A percentile compares a stretch with the other conserved stretches of the same genome.
These are phyloP conservation scores for Phalera bucephala DNA, from an alignment of 2,888 invertebrate species.

Conservation along the genomic window DNA sequence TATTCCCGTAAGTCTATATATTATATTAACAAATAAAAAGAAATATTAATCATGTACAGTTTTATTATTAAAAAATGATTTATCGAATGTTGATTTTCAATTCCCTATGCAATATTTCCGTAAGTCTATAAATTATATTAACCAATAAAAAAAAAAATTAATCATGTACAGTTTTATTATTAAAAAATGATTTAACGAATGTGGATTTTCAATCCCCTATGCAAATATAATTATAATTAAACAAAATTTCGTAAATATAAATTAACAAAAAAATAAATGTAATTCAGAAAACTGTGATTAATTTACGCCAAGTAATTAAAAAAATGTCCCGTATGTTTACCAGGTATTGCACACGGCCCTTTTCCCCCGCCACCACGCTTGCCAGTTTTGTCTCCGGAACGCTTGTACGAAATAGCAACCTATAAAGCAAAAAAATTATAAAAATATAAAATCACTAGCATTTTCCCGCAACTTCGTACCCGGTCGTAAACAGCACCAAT, in stretches of 20 bases:
- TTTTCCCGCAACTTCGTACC: too few relatives aligned
- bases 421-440: too few relatives aligned
- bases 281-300: not conserved
- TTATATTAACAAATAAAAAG: slow-evolving; percentile 54
- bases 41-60: slow-evolving; percentile 75
- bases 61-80: slow-evolving; percentile 71
- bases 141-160: slow-evolving; percentile 60
- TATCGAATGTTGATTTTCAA: slow-evolving; percentile 37
- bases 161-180: slow-evolving; percentile 79
- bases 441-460: too few relatives aligned
- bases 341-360: slow-evolving; percentile 1
- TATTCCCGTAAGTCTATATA: slow-evolving; percentile 59
- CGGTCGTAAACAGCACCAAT: too few relatives aligned
- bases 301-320: not conserved
- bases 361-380: slow-evolving; percentile 17
- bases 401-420: slow-evolving; percentile 33
- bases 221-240: too few relatives aligned
- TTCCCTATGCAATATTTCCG: slow-evolving; percentile 52
- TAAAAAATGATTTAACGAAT: slow-evolving; percentile 58
- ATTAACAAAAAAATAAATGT: too few relatives aligned
- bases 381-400: too few relatives aligned
- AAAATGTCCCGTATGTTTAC: not conserved
- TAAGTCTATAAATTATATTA: slow-evolving; percentile 56
- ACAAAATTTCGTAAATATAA: too few relatives aligned
- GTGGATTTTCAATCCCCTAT: slow-evolving; percentile 26